Percentiles rank a stretch among this genome's conserved stretches.
These are phyloP conservation scores for Phodopus roborovskii DNA, from an alignment of 2,113 vertebrate species.

Conservation along the genomic window DNA sequence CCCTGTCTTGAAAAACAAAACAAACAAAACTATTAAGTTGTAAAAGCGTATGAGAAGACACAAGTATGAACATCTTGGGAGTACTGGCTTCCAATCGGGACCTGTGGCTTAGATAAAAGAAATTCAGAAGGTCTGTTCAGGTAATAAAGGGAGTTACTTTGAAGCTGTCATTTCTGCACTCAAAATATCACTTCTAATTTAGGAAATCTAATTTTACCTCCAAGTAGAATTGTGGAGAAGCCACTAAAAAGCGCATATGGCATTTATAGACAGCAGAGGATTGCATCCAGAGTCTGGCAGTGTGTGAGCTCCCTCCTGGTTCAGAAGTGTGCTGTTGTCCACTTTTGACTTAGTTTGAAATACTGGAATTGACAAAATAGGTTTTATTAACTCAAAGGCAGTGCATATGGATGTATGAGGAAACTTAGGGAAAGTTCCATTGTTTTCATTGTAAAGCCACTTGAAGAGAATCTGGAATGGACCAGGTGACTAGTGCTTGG, in stretches of 20 bases:
- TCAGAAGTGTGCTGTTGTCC: neutral
- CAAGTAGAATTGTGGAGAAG: slow-evolving; percentile 7
- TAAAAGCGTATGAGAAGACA: neutral
- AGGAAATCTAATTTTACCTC: slow-evolving; percentile 55
- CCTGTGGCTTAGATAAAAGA: neutral
- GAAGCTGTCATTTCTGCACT: neutral
- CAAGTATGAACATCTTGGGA: neutral
- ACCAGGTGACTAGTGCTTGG: neutral
- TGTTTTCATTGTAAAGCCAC: neutral
- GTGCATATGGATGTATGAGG: neutral
- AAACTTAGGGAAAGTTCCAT: neutral
- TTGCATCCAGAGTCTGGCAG: neutral
- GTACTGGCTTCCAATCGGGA: neutral
- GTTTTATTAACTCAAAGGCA: neutral
- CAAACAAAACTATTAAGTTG: neutral
- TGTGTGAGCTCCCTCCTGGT: neutral
- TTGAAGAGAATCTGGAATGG: neutral
- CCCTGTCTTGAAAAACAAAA: too few species aligned
- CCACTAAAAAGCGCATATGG: neutral
- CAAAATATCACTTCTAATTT: slow-evolving; percentile 36
- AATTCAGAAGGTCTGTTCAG: slow-evolving; percentile 12
- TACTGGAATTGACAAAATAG: slow-evolving; percentile 18
- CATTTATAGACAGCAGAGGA: slow-evolving; percentile 25
- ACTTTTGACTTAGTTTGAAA: slow-evolving; percentile 2
- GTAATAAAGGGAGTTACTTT: slow-evolving; percentile 39